Percentiles rank a stretch among this genome's conserved stretches.
Evolutionary conservation across 2,888 invertebrate species (phyloP).

Genomic region (Mylabris sibirica): DNA sequence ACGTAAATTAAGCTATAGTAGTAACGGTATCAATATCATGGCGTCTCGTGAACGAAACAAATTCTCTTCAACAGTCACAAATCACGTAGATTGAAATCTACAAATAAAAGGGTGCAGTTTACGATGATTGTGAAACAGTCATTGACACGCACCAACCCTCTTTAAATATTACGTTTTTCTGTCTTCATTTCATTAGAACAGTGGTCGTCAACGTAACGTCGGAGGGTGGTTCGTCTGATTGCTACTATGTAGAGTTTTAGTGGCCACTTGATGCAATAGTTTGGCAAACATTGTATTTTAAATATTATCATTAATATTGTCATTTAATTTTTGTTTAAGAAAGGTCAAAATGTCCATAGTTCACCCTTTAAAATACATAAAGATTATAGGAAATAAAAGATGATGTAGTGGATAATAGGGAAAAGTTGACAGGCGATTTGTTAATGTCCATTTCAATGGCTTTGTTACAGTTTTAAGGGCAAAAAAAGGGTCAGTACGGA

Average conservation of each 20-base stretch:
- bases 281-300: too few species aligned
- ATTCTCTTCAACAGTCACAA: slow-evolving; percentile 23
- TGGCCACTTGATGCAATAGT: too few species aligned
- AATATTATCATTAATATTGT: too few species aligned
- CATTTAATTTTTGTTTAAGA: background rate
- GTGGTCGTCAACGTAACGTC: background rate
- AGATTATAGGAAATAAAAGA: background rate
- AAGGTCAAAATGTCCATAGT: background rate
- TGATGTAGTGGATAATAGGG: slow-evolving; percentile 7
- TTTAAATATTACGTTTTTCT: background rate
- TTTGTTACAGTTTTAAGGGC: slow-evolving; percentile 4
- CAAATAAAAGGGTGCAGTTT: slow-evolving; percentile 23
- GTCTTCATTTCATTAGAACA: background rate
- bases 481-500: slow-evolving; percentile 18
- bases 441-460: slow-evolving; percentile 21
- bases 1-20: background rate
- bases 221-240: too few species aligned
- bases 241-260: too few species aligned
- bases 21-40: slow-evolving; percentile 23
- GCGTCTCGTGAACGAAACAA: slow-evolving; percentile 20
- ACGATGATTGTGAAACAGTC: slow-evolving; percentile 23
- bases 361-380: background rate
- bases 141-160: slow-evolving; percentile 24
- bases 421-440: slow-evolving; percentile 23
- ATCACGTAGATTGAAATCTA: slow-evolving; percentile 30